phyloP scores from a whole-genome alignment of 2,888 invertebrate genomes.

The Diachrysia chrysitis region DNA sequence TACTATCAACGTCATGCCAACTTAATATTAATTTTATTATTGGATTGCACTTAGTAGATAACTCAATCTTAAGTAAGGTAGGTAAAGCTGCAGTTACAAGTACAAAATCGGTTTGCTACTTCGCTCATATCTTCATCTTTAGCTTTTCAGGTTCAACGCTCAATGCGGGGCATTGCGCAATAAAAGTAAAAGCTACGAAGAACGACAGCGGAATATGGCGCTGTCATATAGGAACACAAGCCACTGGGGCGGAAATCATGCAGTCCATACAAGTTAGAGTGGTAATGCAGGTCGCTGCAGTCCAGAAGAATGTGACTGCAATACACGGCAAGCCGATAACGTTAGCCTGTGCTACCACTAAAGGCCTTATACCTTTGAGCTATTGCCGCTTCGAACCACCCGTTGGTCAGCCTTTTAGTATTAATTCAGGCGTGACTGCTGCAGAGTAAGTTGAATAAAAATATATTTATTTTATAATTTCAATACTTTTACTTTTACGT shows the following conservation, averaged over 20 bases:
- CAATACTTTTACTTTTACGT: too few relatives aligned
- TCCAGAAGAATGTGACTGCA: slow-evolving; percentile 70
- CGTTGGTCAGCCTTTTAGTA: slow-evolving; percentile 80
- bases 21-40: too few relatives aligned
- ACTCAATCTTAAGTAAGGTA: too few relatives aligned
- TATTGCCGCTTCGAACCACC: slow-evolving; percentile 88
- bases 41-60: too few relatives aligned
- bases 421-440: slow-evolving; percentile 75
- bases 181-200: slow-evolving; percentile 69
- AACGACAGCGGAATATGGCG: slow-evolving; percentile 82
- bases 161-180: slow-evolving; percentile 78
- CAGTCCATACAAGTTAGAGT: slow-evolving; percentile 76
- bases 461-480: too few relatives aligned
- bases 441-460: slow-evolving; percentile 77
- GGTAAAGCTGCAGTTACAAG: too few relatives aligned
- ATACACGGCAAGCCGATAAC: slow-evolving; percentile 74
- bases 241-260: slow-evolving; percentile 72
- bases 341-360: slow-evolving; percentile 79
- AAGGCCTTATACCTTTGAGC: slow-evolving; percentile 73
- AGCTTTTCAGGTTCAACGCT: slow-evolving; percentile 79
- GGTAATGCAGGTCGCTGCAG: slow-evolving; percentile 77
- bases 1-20: too few relatives aligned
- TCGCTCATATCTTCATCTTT: background rate
- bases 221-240: slow-evolving; percentile 82
- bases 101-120: background rate